Evolutionary conservation across 2,797 vertebrate species (phyloP).

Genomic region (Gallinago solitaria): DNA sequence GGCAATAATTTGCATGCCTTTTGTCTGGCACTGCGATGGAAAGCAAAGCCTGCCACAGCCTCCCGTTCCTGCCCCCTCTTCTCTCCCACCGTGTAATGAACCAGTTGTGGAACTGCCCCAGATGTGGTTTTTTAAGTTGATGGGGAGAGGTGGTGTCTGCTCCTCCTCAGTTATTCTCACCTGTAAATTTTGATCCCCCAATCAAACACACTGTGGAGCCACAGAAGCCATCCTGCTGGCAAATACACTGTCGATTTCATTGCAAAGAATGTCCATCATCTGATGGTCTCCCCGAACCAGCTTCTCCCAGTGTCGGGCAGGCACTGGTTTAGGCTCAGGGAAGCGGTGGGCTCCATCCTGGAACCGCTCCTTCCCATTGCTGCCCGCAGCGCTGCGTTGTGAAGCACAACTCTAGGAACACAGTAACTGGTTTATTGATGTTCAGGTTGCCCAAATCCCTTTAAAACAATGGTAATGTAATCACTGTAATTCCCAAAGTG

Average conservation of each 20-base stretch:
- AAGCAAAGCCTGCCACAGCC: background rate
- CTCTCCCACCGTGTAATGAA: background rate
- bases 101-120: background rate
- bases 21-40: background rate
- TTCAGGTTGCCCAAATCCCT: background rate
- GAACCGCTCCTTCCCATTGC: background rate
- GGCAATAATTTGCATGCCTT: background rate
- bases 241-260: background rate
- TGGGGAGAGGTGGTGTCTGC: background rate
- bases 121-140: background rate
- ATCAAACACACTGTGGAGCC: too few species aligned
- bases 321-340: background rate
- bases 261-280: background rate
- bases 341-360: background rate
- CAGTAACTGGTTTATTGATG: background rate
- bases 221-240: background rate
- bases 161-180: background rate
- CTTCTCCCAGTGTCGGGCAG: background rate
- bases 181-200: background rate
- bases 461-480: background rate
- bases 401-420: background rate
- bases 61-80: background rate
- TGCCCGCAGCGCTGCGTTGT: fast-evolving
- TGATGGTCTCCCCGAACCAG: background rate
- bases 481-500: background rate